Base-by-base conservation (phyloP, 2,113 vertebrate species). In the Passer montanus region DNA sequence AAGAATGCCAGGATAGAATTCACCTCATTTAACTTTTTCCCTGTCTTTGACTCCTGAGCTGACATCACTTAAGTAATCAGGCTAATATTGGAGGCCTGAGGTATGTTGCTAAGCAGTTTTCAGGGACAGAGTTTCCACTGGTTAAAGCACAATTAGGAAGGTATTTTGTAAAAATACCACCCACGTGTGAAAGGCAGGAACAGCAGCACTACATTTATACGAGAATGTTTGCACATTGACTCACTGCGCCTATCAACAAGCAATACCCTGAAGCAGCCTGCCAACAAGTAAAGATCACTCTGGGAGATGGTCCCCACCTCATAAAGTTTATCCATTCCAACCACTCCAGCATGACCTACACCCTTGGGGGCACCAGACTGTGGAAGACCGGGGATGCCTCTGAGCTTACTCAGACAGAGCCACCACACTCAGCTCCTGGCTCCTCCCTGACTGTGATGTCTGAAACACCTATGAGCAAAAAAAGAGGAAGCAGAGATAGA, bases 381-480 rank as follows among this genome's bases (percentile, higher is more conserved):
- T 10, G 17, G 18, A 37, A 11, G 33, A 22, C 15, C 47, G 39
- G 5, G 21, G 17, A 13, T 49, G 21, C 9, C 39, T 49, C 44
- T 31, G 74, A 55, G 14, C 11, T 76, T 22, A 8, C 2, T 1
- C 8, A 53, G 13, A 18, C 39, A 33, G 63, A 43, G 21, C 8
- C 33, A 68, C 31, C 15, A 62, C 0, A 0, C 27, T 74, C 8
- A 52, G 2, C 15, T 62, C 37, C 17, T 43, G 35, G 3, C 15
- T 81, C 18, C 13, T 73, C 3, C 28, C 15, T 0, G 0, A 3
- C 28, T 52, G 13, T 41, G 31, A 64, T 30, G 11, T 19, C 23
- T 72, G 43, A 37, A 87, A 37, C 5, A 53, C 0, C 9, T 4
- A 13, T 19, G 6, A 62, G 28, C 8, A 69, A 82, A 31, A 47